Conservation (phyloP, 2,113 vertebrate genomes). For the Neodontobutis hainanensis region DNA sequence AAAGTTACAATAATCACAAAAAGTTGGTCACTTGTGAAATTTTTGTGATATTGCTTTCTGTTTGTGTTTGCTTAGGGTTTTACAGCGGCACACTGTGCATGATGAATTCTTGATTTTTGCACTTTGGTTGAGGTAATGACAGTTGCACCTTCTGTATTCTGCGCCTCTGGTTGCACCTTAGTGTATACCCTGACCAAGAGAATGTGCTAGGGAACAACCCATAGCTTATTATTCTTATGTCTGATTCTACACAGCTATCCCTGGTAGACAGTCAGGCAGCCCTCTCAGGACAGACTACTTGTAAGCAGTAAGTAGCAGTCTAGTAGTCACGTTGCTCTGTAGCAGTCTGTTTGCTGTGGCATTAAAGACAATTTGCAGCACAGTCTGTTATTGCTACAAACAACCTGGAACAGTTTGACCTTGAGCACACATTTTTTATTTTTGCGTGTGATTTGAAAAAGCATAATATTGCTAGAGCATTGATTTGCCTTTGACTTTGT, state of each 20-base stretch:
- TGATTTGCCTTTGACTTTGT: slow-evolving; percentile 10
- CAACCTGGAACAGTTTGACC: slow-evolving; percentile 27
- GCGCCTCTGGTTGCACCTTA: slow-evolving; percentile 37
- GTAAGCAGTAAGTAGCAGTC: slow-evolving; percentile 41
- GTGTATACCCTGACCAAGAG: slow-evolving; percentile 44
- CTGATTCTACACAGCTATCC: slow-evolving; percentile 1
- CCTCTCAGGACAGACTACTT: slow-evolving; percentile 39
- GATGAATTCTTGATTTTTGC: slow-evolving; percentile 20
- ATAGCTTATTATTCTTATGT: slow-evolving; percentile 53
- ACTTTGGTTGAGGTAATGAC: slow-evolving; percentile 38
- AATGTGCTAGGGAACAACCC: slow-evolving; percentile 32
- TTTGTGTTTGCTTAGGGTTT: neutral
- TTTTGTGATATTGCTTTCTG: neutral
- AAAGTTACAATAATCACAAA: slow-evolving; percentile 1
- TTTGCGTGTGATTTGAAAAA: slow-evolving; percentile 9
- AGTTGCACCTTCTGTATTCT: slow-evolving; percentile 25
- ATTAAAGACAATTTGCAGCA: slow-evolving; percentile 43
- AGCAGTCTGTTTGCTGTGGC: slow-evolving; percentile 44
- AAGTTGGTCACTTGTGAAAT: slow-evolving; percentile 1
- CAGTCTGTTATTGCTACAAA: slow-evolving; percentile 49
- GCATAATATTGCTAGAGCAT: slow-evolving; percentile 11
- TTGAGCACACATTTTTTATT: slow-evolving; percentile 26
- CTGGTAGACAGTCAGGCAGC: slow-evolving; percentile 36
- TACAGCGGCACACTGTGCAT: neutral
- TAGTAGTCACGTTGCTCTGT: slow-evolving; percentile 32